These are phyloP conservation scores for Vulpes lagopus DNA, from an alignment of 2,113 vertebrate species.

Conservation along the genomic window DNA sequence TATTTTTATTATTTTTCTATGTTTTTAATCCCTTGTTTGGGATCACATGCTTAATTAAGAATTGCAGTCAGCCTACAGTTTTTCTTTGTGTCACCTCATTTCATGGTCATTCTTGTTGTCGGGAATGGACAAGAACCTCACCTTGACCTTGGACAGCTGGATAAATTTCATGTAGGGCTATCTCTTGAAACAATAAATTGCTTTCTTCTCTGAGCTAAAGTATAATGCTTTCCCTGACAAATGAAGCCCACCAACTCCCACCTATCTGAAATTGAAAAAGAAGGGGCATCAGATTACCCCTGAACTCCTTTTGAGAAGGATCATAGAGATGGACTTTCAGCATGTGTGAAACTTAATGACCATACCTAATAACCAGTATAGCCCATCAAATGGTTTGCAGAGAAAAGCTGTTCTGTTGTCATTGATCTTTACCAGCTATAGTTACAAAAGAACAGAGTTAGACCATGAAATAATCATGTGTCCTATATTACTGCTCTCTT, in stretches of 20 bases:
- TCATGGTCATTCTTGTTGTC: background rate
- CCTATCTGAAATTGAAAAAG: slow-evolving; percentile 73
- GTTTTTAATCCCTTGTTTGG: background rate
- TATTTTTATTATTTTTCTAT: background rate
- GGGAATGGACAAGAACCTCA: background rate
- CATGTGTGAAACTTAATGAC: slow-evolving; percentile 30
- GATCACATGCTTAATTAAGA: background rate
- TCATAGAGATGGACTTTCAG: background rate
- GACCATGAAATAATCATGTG: background rate
- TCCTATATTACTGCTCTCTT: background rate
- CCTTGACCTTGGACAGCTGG: slow-evolving; percentile 34
- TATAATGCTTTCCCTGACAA: slow-evolving; percentile 61
- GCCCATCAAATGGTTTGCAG: background rate
- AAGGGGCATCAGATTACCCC: slow-evolving; percentile 36
- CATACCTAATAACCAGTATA: background rate
- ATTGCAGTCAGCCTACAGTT: background rate
- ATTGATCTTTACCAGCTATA: background rate
- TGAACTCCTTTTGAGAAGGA: slow-evolving; percentile 32
- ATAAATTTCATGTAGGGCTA: slow-evolving; percentile 58
- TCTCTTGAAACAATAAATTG: slow-evolving; percentile 71
- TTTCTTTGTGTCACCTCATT: background rate
- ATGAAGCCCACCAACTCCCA: slow-evolving; percentile 59
- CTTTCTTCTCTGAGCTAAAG: slow-evolving; percentile 59
- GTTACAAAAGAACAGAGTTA: background rate
- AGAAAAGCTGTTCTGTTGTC: background rate